Evolutionary conservation across 2,888 invertebrate species (phyloP).

Genomic region (Tanytarsus gracilentus): DNA sequence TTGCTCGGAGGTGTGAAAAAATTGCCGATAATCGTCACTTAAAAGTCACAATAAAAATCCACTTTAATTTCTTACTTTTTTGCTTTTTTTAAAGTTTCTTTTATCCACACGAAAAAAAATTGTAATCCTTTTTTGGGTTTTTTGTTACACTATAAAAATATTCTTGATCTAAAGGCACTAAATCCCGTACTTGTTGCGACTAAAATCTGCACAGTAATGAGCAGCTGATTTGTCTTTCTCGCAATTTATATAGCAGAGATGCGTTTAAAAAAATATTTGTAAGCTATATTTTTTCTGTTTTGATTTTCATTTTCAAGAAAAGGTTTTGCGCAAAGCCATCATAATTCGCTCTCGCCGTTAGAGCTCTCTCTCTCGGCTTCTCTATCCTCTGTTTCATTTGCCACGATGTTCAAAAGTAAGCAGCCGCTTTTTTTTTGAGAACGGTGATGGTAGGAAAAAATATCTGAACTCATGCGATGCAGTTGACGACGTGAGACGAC

Average conservation of each 20-base stretch:
- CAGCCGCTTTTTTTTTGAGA: too few species aligned
- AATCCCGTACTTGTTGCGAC: conserved; percentile 9
- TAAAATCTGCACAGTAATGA: conserved; percentile 24
- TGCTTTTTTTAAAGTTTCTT: neutral
- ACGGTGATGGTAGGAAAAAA: too few species aligned
- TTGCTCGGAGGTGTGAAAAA: too few species aligned
- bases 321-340: neutral
- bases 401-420: too few species aligned
- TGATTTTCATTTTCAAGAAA: neutral
- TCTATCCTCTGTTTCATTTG: too few species aligned
- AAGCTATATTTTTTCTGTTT: conserved; percentile 1
- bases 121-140: neutral
- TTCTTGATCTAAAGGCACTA: neutral
- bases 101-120: neutral
- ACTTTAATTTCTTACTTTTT: neutral
- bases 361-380: too few species aligned
- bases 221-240: conserved; percentile 16
- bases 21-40: too few species aligned
- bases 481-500: too few species aligned
- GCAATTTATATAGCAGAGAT: conserved; percentile 15
- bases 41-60: too few species aligned
- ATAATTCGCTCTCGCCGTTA: too few species aligned
- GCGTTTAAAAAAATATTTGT: conserved; percentile 3
- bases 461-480: too few species aligned
- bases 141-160: neutral